Evolutionary conservation across 2,113 vertebrate genomes (phyloP).

Genomic region (Oreamnos americanus): DNA sequence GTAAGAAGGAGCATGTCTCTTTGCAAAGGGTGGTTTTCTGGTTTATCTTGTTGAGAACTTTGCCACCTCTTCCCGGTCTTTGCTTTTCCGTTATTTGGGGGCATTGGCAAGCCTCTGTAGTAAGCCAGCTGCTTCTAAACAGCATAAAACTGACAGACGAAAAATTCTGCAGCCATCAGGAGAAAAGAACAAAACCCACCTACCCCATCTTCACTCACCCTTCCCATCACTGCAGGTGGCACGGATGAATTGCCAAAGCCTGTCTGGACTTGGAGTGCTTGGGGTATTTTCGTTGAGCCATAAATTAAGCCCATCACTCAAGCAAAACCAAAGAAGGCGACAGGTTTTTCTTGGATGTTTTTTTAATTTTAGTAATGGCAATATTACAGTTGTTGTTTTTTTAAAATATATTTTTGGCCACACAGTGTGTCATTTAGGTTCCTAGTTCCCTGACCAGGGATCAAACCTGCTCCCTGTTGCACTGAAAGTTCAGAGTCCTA

Average conservation of each 20-base stretch:
- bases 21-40: not conserved
- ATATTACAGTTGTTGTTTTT: not conserved
- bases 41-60: not conserved
- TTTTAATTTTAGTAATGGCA: not conserved
- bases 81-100: not conserved
- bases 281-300: not conserved
- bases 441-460: not conserved
- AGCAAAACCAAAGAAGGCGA: slow-evolving; percentile 55
- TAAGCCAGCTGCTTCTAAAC: not conserved
- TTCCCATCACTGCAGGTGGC: not conserved
- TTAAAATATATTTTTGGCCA: not conserved
- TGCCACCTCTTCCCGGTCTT: not conserved
- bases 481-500: not conserved
- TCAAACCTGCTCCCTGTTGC: not conserved
- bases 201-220: not conserved
- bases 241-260: not conserved
- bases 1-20: not conserved
- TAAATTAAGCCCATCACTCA: slow-evolving; percentile 41
- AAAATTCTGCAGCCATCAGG: not conserved
- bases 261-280: not conserved
- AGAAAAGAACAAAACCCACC: not conserved
- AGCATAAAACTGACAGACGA: not conserved
- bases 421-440: not conserved
- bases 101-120: not conserved
- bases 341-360: not conserved